Base-by-base conservation (phyloP, 1,140 invertebrate species). In the Meloidogyne exigua region DNA sequence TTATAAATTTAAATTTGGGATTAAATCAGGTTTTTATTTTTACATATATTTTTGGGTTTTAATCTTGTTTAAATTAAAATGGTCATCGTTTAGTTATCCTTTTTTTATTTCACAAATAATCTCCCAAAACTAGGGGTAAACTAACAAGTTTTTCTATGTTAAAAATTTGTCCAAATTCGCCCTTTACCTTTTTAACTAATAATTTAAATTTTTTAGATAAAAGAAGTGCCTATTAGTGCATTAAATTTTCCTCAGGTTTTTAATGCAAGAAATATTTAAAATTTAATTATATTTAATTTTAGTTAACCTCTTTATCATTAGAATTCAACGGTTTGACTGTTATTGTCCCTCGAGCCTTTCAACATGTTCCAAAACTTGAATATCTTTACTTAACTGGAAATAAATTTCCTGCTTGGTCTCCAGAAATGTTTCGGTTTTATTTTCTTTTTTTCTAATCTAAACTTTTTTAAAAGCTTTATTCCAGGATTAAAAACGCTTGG, bases 311-410 rank as follows among this genome's bases (percentile, higher is more conserved):
- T 4, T 77, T 87, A 9, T 87, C 84, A 21, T 75, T 87, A 18
- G 85, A 87, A 76, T 87, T 87, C 75, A 87, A 87, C 65, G 85
- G 86, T 13, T 85, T 87, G n/a, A 82, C 83, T 25, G 80, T 85
- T 15, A 87, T 87, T 44, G 71, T 84, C 39, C 86, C 85, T n/a
- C 82, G 88, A 76, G 86, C 86, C 7, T 87, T 88, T 75, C 86
- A 87, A 79, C 78, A 81, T 4, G 82, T 87, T n/a, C 85, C 85
- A 15, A 84, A 80, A 66, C 80, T 87, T 49, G 85, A 87, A 74
- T 87, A 87, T 68, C 76, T 87, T 18, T 87, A 87, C 68, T 75
- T 87, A 73, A 87, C 85, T 12, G 85, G 85, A 23, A 87, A 87
- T 77, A 87, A 85, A 73, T 87, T 87, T 70, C 85, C 85, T 21